Evolutionary conservation across 2,797 vertebrate species (phyloP).

Genomic region (Synaphobranchus kaupii): DNA sequence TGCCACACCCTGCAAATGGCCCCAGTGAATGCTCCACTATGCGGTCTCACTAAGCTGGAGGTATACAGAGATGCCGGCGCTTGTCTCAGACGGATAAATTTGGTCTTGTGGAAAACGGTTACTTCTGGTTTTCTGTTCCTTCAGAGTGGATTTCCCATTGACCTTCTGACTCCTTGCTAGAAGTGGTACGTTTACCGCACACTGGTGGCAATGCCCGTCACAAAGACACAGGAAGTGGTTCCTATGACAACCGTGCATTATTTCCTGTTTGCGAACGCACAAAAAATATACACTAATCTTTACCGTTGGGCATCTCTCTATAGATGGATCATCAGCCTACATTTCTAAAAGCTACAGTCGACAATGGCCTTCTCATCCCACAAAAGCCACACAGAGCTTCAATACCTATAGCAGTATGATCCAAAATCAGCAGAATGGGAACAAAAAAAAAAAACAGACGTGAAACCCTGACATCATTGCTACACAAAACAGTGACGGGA

Average conservation of each 20-base stretch:
- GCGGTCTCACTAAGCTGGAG: neutral
- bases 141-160: neutral
- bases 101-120: neutral
- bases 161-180: conserved; percentile 21
- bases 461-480: neutral
- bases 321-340: neutral
- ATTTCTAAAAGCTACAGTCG: neutral
- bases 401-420: neutral
- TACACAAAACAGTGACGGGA: neutral
- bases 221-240: conserved; percentile 61
- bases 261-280: conserved; percentile 57
- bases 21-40: neutral
- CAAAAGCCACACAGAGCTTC: neutral
- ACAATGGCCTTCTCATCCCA: neutral
- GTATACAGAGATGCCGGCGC: neutral
- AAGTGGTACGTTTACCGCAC: conserved; percentile 2
- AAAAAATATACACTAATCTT: neutral
- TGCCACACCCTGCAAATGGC: neutral
- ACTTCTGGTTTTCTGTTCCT: neutral
- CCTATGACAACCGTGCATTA: conserved; percentile 57
- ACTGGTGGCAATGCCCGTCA: conserved; percentile 24
- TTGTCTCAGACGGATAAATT: neutral
- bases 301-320: neutral
- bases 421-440: neutral
- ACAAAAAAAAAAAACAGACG: neutral